phyloP scores from a whole-genome alignment of 2,113 vertebrate species.

The Prionailurus bengalensis region DNA sequence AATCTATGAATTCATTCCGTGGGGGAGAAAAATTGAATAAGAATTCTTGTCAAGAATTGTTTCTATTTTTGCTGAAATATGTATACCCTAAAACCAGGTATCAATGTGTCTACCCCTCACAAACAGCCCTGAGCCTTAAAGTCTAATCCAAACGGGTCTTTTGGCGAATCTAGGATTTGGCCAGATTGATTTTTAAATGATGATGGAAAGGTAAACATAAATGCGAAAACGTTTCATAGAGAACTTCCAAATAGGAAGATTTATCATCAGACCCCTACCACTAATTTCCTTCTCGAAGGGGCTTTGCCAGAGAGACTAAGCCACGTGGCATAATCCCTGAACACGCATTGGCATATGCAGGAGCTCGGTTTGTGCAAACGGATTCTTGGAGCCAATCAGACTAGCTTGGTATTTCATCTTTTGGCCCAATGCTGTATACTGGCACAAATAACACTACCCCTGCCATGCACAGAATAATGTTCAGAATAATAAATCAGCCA shows the following conservation, averaged over 20 bases:
- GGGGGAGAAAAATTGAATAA: background rate
- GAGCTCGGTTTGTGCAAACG: background rate
- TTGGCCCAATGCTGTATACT: slow-evolving; percentile 75
- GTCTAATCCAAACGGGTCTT: slow-evolving; percentile 5
- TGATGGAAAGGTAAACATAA: background rate
- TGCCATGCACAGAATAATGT: slow-evolving; percentile 65
- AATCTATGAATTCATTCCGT: background rate
- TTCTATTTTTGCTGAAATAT: slow-evolving; percentile 31
- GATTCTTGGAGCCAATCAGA: slow-evolving; percentile 69
- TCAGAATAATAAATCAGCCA: slow-evolving; percentile 75
- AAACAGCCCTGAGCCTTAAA: background rate
- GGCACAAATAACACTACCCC: slow-evolving; percentile 64
- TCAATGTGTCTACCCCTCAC: background rate
- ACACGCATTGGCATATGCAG: background rate
- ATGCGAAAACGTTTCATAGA: background rate
- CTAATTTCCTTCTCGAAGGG: slow-evolving; percentile 51
- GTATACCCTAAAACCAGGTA: background rate
- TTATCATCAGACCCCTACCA: background rate
- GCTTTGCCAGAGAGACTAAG: slow-evolving; percentile 62
- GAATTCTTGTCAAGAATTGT: background rate
- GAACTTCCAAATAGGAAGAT: background rate
- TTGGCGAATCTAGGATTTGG: background rate
- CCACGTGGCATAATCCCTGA: background rate
- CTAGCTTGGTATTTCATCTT: slow-evolving; percentile 61
- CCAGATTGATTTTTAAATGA: background rate